These are phyloP conservation scores for Drosophila dunni DNA, from an alignment of 1,140 invertebrate species.

Conservation along the genomic window DNA sequence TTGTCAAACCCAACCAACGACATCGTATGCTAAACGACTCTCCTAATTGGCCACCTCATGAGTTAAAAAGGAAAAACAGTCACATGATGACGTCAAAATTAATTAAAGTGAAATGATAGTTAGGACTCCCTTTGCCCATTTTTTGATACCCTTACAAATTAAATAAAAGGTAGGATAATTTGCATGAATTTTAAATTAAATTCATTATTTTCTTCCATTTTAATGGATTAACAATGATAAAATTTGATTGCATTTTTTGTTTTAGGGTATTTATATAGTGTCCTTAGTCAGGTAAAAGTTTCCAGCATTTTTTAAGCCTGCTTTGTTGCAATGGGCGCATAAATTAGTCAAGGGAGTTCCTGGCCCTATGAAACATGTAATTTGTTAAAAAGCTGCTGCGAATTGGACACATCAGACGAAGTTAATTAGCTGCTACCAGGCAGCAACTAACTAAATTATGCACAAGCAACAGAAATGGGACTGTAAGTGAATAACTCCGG, in stretches of 20 bases:
- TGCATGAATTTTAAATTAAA: no score
- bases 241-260: background rate
- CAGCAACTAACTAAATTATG: slow-evolving; percentile 45
- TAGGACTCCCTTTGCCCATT: background rate
- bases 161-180: background rate
- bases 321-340: slow-evolving; percentile 44
- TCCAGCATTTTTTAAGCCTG: background rate
- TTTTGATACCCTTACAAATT: slow-evolving; percentile 10
- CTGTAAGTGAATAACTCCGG: slow-evolving; percentile 32
- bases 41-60: slow-evolving; percentile 40
- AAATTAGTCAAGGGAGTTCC: slow-evolving; percentile 41
- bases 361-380: slow-evolving; percentile 35
- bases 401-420: slow-evolving; percentile 49
- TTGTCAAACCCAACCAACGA: slow-evolving; percentile 41
- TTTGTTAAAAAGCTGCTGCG: slow-evolving; percentile 50
- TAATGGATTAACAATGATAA: background rate
- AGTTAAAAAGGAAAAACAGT: slow-evolving; percentile 3
- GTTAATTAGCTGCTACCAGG: slow-evolving; percentile 47
- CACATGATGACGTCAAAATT: slow-evolving; percentile 44
- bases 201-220: no score
- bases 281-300: background rate
- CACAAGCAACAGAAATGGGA: slow-evolving; percentile 22
- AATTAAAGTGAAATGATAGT: slow-evolving; percentile 42
- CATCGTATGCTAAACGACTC: slow-evolving; percentile 18
- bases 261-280: slow-evolving; percentile 8